Evolutionary conservation across 1,140 invertebrate genomes (phyloP).

Genomic region (Eufriesea mexicana): DNA sequence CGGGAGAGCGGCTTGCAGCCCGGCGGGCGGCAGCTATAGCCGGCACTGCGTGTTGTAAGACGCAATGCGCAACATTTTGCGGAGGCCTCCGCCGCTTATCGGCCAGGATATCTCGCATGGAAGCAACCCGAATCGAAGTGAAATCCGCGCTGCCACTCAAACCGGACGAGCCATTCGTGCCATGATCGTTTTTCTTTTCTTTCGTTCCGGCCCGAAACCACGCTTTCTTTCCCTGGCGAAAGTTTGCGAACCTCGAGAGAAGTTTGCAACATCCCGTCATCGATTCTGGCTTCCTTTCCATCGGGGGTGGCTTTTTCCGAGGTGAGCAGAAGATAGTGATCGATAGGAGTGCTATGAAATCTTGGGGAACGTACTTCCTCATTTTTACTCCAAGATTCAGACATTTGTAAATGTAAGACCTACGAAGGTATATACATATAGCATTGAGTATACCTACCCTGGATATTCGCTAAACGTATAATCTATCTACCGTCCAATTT

Average conservation of each 20-base stretch:
- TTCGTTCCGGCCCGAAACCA: no score
- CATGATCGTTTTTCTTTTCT: neutral
- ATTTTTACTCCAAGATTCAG: neutral
- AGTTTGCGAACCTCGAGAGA: no score
- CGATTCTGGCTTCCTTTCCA: neutral
- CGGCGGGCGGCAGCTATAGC: constrained; percentile 52
- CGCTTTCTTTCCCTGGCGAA: neutral
- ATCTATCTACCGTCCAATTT: no score
- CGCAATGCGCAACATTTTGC: constrained; percentile 82
- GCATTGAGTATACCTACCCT: no score
- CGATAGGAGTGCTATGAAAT: neutral
- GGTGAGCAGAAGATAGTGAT: neutral
- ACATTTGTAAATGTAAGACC: no score
- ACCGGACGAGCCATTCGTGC: neutral
- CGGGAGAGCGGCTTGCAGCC: constrained; percentile 48
- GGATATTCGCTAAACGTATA: no score
- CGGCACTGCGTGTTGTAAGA: constrained; percentile 71
- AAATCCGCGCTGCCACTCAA: constrained; percentile 8
- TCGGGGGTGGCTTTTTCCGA: neutral
- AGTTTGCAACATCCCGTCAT: neutral
- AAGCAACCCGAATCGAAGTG: constrained; percentile 33
- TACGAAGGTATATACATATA: no score
- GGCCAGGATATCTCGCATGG: constrained; percentile 41
- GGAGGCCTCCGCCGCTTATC: constrained; percentile 54
- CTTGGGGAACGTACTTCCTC: neutral